Evolutionary conservation across 2,797 vertebrate genomes (phyloP).

Genomic region (Taenioides sp.): DNA sequence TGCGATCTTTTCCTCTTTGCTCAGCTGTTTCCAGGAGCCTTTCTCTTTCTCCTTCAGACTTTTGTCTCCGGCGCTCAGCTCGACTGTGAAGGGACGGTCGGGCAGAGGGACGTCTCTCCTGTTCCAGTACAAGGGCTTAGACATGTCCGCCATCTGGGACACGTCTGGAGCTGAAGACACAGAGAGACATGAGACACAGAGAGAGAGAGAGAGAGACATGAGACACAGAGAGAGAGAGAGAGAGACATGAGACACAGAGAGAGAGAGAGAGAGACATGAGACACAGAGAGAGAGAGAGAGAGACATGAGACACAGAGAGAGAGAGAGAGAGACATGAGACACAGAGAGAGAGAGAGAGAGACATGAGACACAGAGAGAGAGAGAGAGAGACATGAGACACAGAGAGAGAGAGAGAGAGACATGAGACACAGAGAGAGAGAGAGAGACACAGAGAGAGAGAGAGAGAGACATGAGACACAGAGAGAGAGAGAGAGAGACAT

Average conservation of each 20-base stretch:
- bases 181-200: neutral
- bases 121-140: conserved; percentile 76
- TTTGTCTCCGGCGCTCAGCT: conserved; percentile 67
- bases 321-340: neutral
- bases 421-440: neutral
- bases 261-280: neutral
- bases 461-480: neutral
- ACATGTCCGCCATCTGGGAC: conserved; percentile 64
- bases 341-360: neutral
- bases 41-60: conserved; percentile 87
- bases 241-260: neutral
- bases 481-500: neutral
- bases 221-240: neutral
- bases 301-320: neutral
- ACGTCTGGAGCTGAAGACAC: conserved; percentile 48
- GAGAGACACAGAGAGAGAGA: neutral
- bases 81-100: conserved; percentile 69
- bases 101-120: conserved; percentile 79
- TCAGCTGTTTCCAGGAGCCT: conserved; percentile 83
- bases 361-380: neutral
- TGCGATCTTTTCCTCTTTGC: conserved; percentile 83
- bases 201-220: neutral
- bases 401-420: neutral
- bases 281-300: neutral
- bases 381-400: neutral